A percentile compares a stretch with the other conserved stretches of the same genome.
These are phyloP conservation scores for Bagarius yarrelli DNA, from an alignment of 2,113 vertebrate species.

Conservation along the genomic window DNA sequence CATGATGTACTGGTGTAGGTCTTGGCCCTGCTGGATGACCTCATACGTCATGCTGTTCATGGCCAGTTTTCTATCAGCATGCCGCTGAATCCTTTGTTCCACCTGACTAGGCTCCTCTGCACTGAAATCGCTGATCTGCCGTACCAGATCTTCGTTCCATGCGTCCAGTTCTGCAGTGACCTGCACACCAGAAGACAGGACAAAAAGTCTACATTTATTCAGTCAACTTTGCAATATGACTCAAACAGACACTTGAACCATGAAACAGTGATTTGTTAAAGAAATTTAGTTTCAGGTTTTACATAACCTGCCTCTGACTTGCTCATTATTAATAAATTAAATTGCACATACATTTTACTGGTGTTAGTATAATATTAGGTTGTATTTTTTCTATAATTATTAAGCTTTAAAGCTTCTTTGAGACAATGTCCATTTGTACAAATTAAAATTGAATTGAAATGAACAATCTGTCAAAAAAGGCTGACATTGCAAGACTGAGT, in stretches of 20 bases:
- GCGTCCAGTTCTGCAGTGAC: slow-evolving; percentile 92
- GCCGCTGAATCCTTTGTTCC: slow-evolving; percentile 90
- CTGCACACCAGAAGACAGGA: slow-evolving; percentile 61
- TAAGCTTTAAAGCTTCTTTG: too few species aligned
- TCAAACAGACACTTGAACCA: not conserved
- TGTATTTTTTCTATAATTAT: too few species aligned
- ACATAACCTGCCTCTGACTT: not conserved
- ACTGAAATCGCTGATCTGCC: slow-evolving; percentile 86
- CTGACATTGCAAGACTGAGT: too few species aligned
- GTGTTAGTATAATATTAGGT: too few species aligned
- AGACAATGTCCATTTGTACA: too few species aligned
- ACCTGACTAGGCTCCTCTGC: slow-evolving; percentile 86
- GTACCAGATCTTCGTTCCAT: slow-evolving; percentile 94
- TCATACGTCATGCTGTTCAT: slow-evolving; percentile 99
- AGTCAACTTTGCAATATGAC: not conserved
- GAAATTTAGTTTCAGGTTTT: not conserved
- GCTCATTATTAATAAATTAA: too few species aligned
- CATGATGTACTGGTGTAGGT: slow-evolving; percentile 98
- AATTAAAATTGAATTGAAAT: too few species aligned
- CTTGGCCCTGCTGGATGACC: slow-evolving; percentile 96
- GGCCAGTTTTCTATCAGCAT: slow-evolving; percentile 88
- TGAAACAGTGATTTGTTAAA: not conserved
- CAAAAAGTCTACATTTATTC: not conserved
- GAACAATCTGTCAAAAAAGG: too few species aligned
- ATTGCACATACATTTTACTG: too few species aligned